phyloP scores from a whole-genome alignment of 37 sponge, comb jelly and placozoan genomes.

The Hexactinellida sp. region DNA sequence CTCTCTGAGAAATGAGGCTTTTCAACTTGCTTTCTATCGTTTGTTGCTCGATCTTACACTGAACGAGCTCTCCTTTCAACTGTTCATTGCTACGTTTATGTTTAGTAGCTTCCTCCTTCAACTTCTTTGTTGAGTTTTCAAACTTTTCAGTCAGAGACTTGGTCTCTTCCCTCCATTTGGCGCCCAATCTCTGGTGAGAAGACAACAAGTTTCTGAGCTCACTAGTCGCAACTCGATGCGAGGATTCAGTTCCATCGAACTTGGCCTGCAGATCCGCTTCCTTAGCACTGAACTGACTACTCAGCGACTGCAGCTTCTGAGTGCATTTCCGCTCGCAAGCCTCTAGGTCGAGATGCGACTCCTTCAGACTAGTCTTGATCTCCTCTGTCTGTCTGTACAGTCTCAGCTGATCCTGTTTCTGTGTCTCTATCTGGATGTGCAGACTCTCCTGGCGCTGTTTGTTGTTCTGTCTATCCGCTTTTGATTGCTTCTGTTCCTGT shows the following conservation, averaged over 20 bases:
- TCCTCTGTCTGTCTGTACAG: background rate
- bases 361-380: background rate
- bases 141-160: constrained; percentile 41
- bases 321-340: background rate
- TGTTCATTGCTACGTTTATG: background rate
- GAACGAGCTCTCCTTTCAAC: background rate
- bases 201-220: constrained; percentile 14
- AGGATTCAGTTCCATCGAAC: background rate
- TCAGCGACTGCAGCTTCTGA: background rate
- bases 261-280: background rate
- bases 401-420: constrained; percentile 12
- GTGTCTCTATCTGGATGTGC: background rate
- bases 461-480: background rate
- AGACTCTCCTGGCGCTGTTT: background rate
- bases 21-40: background rate
- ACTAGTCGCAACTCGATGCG: background rate
- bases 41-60: background rate
- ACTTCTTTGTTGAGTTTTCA: constrained; percentile 32
- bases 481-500: background rate
- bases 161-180: constrained; percentile 63
- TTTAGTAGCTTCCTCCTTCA: constrained; percentile 11
- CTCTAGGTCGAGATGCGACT: background rate
- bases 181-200: background rate
- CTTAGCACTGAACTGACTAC: background rate
- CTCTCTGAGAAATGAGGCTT: background rate